Percentiles rank a stretch among this genome's conserved stretches.
Conservation (phyloP, 2,113 vertebrate species). For the Oenanthe oenanthe region DNA sequence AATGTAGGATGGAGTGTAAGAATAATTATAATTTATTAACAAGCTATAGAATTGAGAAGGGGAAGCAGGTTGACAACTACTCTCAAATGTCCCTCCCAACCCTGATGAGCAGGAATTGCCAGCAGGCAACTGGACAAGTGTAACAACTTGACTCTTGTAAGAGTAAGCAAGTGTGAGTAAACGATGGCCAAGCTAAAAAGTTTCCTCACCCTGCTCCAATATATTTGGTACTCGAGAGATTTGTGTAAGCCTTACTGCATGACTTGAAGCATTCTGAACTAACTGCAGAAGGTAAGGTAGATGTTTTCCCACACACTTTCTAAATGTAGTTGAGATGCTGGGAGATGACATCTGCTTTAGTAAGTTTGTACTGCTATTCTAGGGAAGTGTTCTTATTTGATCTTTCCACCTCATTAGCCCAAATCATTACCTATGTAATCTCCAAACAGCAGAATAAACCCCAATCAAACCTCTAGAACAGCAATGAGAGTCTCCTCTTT, state of each 20-base stretch:
- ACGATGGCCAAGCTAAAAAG: not conserved
- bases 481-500: not conserved
- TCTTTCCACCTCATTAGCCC: not conserved
- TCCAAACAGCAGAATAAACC: not conserved
- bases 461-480: not conserved
- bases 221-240: not conserved
- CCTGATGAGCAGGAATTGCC: not conserved
- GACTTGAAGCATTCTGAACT: not conserved
- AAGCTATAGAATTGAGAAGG: not conserved
- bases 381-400: not conserved
- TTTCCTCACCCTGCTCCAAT: not conserved
- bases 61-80: not conserved
- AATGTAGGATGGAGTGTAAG: not conserved
- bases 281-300: not conserved
- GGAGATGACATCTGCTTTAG: not conserved
- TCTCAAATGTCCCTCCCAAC: not conserved
- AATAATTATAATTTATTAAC: not conserved
- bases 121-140: slow-evolving; percentile 1
- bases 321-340: not conserved
- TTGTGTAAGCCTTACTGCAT: fast-evolving
- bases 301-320: not conserved
- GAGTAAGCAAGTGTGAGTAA: not conserved
- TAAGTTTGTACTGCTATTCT: not conserved
- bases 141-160: not conserved
- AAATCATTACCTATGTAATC: not conserved